These are phyloP conservation scores for Hassar affinis DNA, from an alignment of 2,113 vertebrate genomes.

Conservation along the genomic window DNA sequence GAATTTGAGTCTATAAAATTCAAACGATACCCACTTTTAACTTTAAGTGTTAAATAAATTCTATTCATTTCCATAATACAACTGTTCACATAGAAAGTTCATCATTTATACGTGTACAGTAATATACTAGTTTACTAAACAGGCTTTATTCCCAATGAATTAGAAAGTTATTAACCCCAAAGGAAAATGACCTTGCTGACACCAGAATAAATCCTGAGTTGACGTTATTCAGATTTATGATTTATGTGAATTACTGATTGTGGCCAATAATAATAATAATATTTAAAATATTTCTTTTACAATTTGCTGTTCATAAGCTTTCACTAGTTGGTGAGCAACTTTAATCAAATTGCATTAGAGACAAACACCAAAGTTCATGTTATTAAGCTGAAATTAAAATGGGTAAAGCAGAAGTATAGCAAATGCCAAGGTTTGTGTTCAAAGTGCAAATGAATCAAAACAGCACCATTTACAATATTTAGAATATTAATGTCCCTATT, in stretches of 20 bases:
- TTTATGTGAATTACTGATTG: too few relatives aligned
- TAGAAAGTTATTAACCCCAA: too few relatives aligned
- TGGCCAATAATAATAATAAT: too few relatives aligned
- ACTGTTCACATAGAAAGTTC: not conserved
- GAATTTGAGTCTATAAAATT: too few relatives aligned
- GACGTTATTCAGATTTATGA: too few relatives aligned
- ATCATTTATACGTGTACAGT: not conserved
- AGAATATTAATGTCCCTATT: not conserved
- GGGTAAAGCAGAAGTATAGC: not conserved
- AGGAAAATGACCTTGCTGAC: not conserved
- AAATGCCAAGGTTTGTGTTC: not conserved
- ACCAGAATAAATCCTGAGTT: too few relatives aligned
- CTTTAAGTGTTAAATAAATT: too few relatives aligned
- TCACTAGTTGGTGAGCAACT: not conserved
- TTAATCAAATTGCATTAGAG: not conserved
- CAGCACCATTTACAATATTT: not conserved
- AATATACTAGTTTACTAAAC: not conserved
- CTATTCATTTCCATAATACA: not conserved
- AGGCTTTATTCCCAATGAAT: too few relatives aligned
- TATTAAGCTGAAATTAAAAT: not conserved
- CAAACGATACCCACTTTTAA: too few relatives aligned
- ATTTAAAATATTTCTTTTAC: not conserved
- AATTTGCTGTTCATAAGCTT: not conserved
- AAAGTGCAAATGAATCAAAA: not conserved
- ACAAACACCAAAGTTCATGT: too few relatives aligned